Evolutionary conservation across 2,888 invertebrate genomes (phyloP), one percentile per base, ranked within the genome.

Genomic region (Drosophila fulvimacula): DNA sequence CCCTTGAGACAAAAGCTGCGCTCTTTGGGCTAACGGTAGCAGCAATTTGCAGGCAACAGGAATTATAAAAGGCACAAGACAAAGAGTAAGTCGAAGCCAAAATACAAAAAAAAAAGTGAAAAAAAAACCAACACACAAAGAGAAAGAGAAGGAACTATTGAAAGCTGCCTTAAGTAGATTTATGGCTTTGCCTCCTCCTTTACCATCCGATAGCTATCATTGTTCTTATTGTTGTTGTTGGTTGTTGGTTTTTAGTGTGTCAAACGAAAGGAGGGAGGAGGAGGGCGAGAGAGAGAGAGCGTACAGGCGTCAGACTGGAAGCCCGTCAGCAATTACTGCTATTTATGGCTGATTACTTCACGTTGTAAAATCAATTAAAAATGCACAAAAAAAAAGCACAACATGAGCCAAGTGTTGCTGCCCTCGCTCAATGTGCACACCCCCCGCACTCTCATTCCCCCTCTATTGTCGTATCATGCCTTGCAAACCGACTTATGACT

Each of bases 341-440:
- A 88, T 85, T 83, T 83, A 77, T 78, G 84, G 76, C 73, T 81
- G 84, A 88, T 85, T 85, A 88, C 84, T 88, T 85, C 84, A 88
- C 80, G 88, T 86, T 83, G 83, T 82, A 74, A 79, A 84, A 86
- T 84, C 89, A 84, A 84, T 88, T 88, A 86, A 84, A 84, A 84
- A 84, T 84, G 65, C 83, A 84, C 86, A 60, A 75, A 82, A 60
- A 82, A 60, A 72, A 82, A 59, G n/a, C n/a, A 82, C 53, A 69
- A 82, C 82, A 81, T 59, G 32, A 76, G 42, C 53, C 56, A 64
- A 76, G 65, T 61, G 60, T 55, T 63, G 32, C 56, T 30, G 36
- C 51, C 15, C 42, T 51, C 27, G 27, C 5, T 30, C 7, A 39
- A 11, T 30, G 39, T 21, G 17, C 27, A 1, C 5, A 10, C 30